Base-by-base conservation (phyloP, 2,113 vertebrate genomes). In the Micromys minutus region DNA sequence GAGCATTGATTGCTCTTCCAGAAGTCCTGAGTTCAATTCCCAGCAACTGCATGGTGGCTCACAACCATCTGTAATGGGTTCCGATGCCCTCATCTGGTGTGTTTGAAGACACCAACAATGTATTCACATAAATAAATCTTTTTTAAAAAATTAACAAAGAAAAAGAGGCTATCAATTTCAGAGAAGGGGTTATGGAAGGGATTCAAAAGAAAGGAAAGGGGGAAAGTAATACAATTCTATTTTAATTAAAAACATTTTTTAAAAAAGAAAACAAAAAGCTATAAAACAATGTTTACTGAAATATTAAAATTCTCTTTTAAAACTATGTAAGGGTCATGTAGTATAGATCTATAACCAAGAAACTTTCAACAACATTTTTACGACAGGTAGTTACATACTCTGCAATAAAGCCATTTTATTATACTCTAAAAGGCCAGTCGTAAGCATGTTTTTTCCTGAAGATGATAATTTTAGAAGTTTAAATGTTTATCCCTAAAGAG, bases 271-370 rank as follows among this genome's bases (percentile, higher is more conserved):
- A 36, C 74, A 21, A 42, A 76, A 84, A 81, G 24, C 4, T 29
- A 80, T 26, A 45, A 92, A 76, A 63, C 17, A 79, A 75, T 69
- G 11, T 52, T 90, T 76, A 94, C 11, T 79, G 0, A 26, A 95
- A 92, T 91, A 94, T 45, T 94, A 83, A 92, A 93, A 95, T 85
- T 93, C 7, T 90, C 42, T 84, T 93, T 81, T 80, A 90, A 79
- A 95, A 91, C 31, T 76, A 0, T 77, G 21, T 36, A 83, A 95
- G 15, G 22, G 8, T 6, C 67, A 81, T 39, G 4, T 9, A 96
- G 87, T 13, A n/a, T 61, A 92, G 16, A 79, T 61, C 24, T 90
- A 74, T 36, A 45, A 90, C 39, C 59, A 89, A 93, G 50, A 79
- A 83, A 42, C 42, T 24, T 61, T 29, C 26, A 11, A 91, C 19